Evolutionary conservation across 1,140 invertebrate species (phyloP).

Genomic region (Drepana arcuata): DNA sequence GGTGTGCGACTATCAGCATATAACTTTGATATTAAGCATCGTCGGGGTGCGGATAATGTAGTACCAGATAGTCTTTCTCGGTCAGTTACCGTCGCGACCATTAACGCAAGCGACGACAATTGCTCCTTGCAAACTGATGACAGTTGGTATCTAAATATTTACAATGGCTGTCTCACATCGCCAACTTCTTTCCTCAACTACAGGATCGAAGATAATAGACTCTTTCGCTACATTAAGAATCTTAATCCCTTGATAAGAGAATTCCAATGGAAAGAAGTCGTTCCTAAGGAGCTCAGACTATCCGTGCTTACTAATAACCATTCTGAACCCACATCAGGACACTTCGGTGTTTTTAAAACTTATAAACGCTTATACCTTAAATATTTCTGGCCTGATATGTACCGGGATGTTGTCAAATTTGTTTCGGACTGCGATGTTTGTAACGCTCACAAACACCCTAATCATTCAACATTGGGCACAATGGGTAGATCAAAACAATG

Average conservation of each 20-base stretch:
- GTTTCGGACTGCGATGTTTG: slow-evolving; percentile 6
- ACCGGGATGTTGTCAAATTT: slow-evolving; percentile 14
- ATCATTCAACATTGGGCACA: slow-evolving; percentile 5
- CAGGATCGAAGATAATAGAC: slow-evolving; percentile 5
- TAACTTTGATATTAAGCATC: not conserved
- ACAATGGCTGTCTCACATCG: slow-evolving; percentile 3
- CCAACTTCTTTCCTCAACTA: slow-evolving; percentile 8
- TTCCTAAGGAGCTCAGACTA: slow-evolving; percentile 4
- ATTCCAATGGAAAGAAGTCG: slow-evolving; percentile 24
- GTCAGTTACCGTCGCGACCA: not conserved
- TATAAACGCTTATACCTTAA: slow-evolving; percentile 12
- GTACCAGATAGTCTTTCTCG: not conserved
- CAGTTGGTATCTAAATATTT: slow-evolving; percentile 9
- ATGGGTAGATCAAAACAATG: slow-evolving; percentile 11
- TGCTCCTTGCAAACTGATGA: slow-evolving; percentile 1
- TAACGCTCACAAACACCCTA: slow-evolving; percentile 9
- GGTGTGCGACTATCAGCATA: not conserved
- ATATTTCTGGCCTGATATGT: slow-evolving; percentile 18
- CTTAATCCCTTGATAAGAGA: slow-evolving; percentile 11
- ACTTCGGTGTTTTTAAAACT: slow-evolving; percentile 40
- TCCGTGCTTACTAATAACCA: slow-evolving; percentile 18
- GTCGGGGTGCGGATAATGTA: not conserved
- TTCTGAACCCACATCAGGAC: slow-evolving; percentile 29
- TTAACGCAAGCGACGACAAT: not conserved
- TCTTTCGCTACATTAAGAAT: slow-evolving; percentile 14